Evolutionary conservation across 1,140 invertebrate species (phyloP), one percentile per base, ranked within the genome.

Genomic region (Caenorhabditis briggsae): DNA sequence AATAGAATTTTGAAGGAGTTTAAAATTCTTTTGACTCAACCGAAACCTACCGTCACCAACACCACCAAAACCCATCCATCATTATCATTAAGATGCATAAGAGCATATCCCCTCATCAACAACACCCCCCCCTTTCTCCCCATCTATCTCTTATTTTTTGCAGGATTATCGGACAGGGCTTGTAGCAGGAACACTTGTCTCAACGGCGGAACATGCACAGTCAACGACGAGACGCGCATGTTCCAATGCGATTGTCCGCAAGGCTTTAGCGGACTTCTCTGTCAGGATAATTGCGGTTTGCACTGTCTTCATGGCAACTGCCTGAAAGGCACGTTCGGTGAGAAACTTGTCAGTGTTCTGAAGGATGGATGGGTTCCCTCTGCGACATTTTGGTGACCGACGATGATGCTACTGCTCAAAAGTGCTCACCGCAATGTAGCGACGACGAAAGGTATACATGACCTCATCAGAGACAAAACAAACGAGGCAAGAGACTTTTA

Each of bases 161-260:
- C 70, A 78, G 70, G 20, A 78, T n/a, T 78, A 78, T 78, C 33
- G 48, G 46, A 78, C 70, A 48, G 87, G 43, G 56, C 56, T 2
- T 88, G 87, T 65, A 85, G 61, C 33, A 56, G 85, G 18, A 88
- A 88, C 85, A 86, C 87, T 16, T 88, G 88, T 58, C 59, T 88
- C 53, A 88, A 88, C 16, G 88, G 87, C 18, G 88, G 88, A 48
- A 86, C 78, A 23, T 88, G 88, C 82, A 84, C 46, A 20, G 87
- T 88, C 9, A 74, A 88, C 18, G 87, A 88, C 53, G 83, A 61
- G 20, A 82, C 86, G 8, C 23, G 86, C 5, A 64, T 84, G 46
- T 88, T 84, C 78, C 65, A 88, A 16, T 88, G 88, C 56, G 25
- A 58, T 1, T 88, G 88, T 58, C 55, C 43, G 16, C 20, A 78